These are phyloP conservation scores for Drosophila virilis DNA, from an alignment of 1,140 invertebrate genomes.

Conservation along the genomic window DNA sequence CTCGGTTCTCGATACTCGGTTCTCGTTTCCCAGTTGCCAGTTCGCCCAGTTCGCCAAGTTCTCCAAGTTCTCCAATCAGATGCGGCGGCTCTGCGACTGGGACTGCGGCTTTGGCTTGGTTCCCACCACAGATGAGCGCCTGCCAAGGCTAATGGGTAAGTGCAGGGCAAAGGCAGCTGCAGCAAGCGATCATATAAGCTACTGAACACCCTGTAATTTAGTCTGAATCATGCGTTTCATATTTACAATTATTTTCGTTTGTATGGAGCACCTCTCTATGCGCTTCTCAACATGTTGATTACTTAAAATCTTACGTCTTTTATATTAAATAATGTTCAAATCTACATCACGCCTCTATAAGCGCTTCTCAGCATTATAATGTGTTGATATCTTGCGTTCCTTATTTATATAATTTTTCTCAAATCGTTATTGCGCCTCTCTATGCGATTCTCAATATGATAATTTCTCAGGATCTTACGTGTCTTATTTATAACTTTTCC, in stretches of 20 bases:
- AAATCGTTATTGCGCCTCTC: not conserved
- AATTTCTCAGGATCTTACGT: too few relatives aligned
- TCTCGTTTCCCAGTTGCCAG: constrained; percentile 12
- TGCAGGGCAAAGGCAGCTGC: not conserved
- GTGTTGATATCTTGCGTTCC: too few relatives aligned
- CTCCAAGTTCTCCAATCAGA: constrained; percentile 23
- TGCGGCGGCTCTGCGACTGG: constrained; percentile 16
- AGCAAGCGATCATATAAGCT: not conserved
- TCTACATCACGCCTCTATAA: not conserved
- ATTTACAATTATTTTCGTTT: not conserved
- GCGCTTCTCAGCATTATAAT: not conserved
- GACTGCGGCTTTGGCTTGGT: constrained; percentile 25
- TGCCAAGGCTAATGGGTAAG: not conserved
- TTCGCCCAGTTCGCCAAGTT: constrained; percentile 1
- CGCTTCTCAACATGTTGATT: not conserved
- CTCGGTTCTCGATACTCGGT: not conserved
- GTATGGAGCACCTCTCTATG: not conserved
- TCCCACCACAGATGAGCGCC: constrained; percentile 25
- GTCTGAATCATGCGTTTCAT: not conserved
- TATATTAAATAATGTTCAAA: too few relatives aligned
- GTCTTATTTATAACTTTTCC: not conserved
- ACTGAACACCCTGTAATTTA: constrained; percentile 6
- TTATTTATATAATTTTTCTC: too few relatives aligned
- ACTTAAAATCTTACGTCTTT: not conserved
- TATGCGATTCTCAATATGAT: not conserved